Base-by-base conservation (phyloP, 1,140 invertebrate genomes). In the Trichogramma pretiosum region DNA sequence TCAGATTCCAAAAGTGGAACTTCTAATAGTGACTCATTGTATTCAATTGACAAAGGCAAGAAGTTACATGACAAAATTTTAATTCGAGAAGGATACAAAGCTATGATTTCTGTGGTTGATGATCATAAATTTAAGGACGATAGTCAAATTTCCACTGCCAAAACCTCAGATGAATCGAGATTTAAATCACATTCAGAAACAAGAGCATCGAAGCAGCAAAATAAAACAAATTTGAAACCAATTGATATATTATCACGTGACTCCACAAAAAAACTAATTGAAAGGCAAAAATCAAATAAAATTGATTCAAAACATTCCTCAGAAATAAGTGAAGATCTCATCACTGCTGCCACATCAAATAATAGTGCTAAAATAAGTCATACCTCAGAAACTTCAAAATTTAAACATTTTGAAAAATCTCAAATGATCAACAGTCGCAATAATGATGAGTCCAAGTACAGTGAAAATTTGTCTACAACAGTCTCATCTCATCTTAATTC, bases 231-330 rank as follows among this genome's bases (percentile, higher is more conserved):
- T 47, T 55, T 57, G 18, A 59, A 64, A 47, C 35, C 32, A 24
- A 47, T 52, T 40, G 56, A 52, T 33, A 14, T n/a, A 30, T 39
- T 21, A 14, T 37, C 51, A 36, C 55, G 58, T 48, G 65, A 68
- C 11, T 52, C 53, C 22, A 46, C 18, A 33, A 68, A 66, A 35
- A 61, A 59, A 50, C 10, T 38, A 11, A 35, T 22, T 5, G 64
- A 67, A n/a, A 68, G 67, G 47, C 35, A 41, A 24, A 71, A 69
- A 54, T 54, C 39, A 5, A 56, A 41, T 34, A 66, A 62, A 54
- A 22, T 39, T n/a, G 64, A 68, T 42, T 37, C 35, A 9, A 56
- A 59, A 48, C 34, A 52, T 16, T 47, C 54, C 32, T 55, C 54
- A 5, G 66, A 68, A n/a, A 50, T 56, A 21, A 59, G 54, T 1